Evolutionary conservation across 2,888 invertebrate genomes (phyloP).

Genomic region (Aproaerema taeniolella): DNA sequence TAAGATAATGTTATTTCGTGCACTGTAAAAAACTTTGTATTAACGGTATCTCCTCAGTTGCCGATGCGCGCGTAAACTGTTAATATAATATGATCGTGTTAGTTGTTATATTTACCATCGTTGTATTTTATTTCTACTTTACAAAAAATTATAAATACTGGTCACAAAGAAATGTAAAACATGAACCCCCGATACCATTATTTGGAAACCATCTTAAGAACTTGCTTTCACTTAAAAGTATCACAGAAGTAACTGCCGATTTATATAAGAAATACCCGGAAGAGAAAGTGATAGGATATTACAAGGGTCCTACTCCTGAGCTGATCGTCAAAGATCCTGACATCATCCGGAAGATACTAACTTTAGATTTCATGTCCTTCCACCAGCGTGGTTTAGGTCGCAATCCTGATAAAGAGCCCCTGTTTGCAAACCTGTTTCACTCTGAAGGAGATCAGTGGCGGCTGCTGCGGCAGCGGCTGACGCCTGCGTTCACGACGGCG

Average conservation of each 20-base stretch:
- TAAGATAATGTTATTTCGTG: too few species aligned
- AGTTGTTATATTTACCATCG: slow-evolving; percentile 21
- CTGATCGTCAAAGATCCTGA: slow-evolving; percentile 30
- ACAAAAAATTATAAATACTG: slow-evolving; percentile 38
- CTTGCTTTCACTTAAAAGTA: slow-evolving; percentile 19
- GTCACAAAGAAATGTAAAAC: slow-evolving; percentile 23
- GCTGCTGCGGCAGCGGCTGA: slow-evolving; percentile 32
- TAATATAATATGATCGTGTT: slow-evolving; percentile 11
- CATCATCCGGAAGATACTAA: slow-evolving; percentile 26
- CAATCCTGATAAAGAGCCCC: slow-evolving; percentile 25
- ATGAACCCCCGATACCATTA: slow-evolving; percentile 26
- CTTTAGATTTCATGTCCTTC: slow-evolving; percentile 30
- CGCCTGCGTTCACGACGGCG: slow-evolving; percentile 31
- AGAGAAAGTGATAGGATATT: slow-evolving; percentile 30
- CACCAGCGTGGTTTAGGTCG: slow-evolving; percentile 26
- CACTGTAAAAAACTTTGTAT: too few species aligned
- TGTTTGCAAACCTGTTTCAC: slow-evolving; percentile 31
- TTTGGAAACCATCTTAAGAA: slow-evolving; percentile 22
- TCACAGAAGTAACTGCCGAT: slow-evolving; percentile 23
- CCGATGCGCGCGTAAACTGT: too few species aligned
- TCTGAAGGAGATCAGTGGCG: slow-evolving; percentile 38
- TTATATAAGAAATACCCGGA: slow-evolving; percentile 25
- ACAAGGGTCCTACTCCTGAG: slow-evolving; percentile 21
- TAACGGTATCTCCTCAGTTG: too few species aligned
- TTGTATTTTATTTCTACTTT: slow-evolving; percentile 35